Evolutionary conservation across 2,888 invertebrate genomes (phyloP).

Genomic region (Lithophane socia): DNA sequence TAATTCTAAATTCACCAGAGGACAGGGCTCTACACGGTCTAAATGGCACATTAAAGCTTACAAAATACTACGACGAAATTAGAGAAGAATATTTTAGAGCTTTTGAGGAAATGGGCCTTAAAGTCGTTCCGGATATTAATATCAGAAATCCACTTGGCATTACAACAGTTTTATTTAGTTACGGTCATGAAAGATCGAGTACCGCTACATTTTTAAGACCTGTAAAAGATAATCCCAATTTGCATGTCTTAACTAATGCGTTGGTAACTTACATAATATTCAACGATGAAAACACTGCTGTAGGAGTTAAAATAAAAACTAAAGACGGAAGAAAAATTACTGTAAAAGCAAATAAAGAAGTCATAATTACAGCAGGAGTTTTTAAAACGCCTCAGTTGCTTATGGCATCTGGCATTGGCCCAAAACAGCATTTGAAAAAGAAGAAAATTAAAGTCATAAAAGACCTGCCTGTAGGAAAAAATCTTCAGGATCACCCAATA

Average conservation of each 20-base stretch:
- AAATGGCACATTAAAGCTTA: constrained; percentile 80
- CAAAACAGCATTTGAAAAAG: constrained; percentile 73
- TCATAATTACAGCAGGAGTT: constrained; percentile 84
- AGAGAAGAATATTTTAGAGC: constrained; percentile 72
- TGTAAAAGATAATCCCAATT: constrained; percentile 65
- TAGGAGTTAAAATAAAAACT: constrained; percentile 79
- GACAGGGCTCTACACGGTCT: constrained; percentile 72
- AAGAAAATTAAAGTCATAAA: constrained; percentile 76
- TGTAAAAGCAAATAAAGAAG: constrained; percentile 79
- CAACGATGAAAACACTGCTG: constrained; percentile 80
- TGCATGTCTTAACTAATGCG: constrained; percentile 82
- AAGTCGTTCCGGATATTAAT: constrained; percentile 57
- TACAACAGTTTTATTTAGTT: constrained; percentile 81
- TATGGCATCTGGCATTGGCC: constrained; percentile 87
- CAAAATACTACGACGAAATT: constrained; percentile 62
- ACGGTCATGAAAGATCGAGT: constrained; percentile 82
- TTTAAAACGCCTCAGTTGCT: constrained; percentile 85
- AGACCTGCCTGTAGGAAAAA: constrained; percentile 83
- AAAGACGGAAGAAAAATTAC: constrained; percentile 65
- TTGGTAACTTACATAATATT: constrained; percentile 87
- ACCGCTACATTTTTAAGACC: constrained; percentile 85
- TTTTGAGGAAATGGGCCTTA: constrained; percentile 81
- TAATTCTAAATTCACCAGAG: constrained; percentile 44
- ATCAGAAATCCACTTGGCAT: constrained; percentile 75
- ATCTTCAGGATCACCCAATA: constrained; percentile 83